Percentiles rank a stretch among this genome's conserved stretches.
Conservation (phyloP, 2,888 invertebrate species). For the Acutogordius australiensis region DNA sequence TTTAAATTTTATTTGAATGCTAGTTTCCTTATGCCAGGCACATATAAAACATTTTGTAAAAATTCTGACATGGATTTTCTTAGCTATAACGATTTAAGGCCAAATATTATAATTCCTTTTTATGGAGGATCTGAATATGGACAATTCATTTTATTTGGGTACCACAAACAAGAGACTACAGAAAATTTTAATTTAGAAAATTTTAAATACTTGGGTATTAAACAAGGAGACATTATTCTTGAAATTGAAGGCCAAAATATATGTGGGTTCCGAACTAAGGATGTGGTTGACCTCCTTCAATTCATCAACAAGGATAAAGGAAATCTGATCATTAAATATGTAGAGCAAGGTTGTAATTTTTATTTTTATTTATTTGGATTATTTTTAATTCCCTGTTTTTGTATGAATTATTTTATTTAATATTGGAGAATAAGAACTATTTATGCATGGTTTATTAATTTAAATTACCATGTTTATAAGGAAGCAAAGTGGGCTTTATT, state of each 20-base stretch:
- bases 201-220: neutral
- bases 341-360: neutral
- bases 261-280: neutral
- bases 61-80: too few species aligned
- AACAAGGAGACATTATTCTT: neutral
- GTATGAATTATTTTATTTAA: too few species aligned
- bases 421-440: too few species aligned
- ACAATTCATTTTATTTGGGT: slow-evolving; percentile 3
- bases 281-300: neutral
- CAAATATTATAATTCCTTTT: neutral
- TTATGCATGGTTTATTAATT: too few species aligned
- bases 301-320: neutral
- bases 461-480: too few species aligned
- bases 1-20: too few species aligned
- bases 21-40: too few species aligned
- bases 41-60: too few species aligned
- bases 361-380: too few species aligned
- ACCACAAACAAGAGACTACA: neutral
- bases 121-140: neutral
- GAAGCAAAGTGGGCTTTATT: too few species aligned
- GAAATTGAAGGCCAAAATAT: neutral
- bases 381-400: too few species aligned
- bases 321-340: neutral
- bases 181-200: neutral
- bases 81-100: neutral